Conservation (phyloP, 30 jellyfish, hydroid and myxozoan species). For the Cassiopea andromeda region DNA sequence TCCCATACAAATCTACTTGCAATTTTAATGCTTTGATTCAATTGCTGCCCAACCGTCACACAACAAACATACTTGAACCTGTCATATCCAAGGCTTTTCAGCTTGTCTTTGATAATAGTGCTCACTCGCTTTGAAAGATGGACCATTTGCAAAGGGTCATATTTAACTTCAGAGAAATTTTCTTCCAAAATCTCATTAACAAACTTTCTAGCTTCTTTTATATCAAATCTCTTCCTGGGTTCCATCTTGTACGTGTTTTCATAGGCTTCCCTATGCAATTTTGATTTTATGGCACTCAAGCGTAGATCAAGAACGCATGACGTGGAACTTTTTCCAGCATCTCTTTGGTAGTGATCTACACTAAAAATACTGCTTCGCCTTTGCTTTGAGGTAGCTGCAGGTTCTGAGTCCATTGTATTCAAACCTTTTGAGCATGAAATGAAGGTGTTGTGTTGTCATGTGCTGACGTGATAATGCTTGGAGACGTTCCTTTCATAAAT, state of each 20-base stretch:
- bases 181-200: conserved; percentile 67
- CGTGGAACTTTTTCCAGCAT: conserved; percentile 73
- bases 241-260: conserved; percentile 93
- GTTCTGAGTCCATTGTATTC: conserved; percentile 21
- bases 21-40: conserved; percentile 76
- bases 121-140: conserved; percentile 72
- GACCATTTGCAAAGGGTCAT: conserved; percentile 70
- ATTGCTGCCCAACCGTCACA: conserved; percentile 80
- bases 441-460: background rate
- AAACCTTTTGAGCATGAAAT: background rate
- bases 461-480: conserved; percentile 12
- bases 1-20: conserved; percentile 98
- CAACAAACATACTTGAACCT: conserved; percentile 85
- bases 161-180: conserved; percentile 56
- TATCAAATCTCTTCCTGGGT: conserved; percentile 75
- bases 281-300: background rate
- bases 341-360: conserved; percentile 66
- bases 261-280: conserved; percentile 40
- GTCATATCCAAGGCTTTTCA: conserved; percentile 69
- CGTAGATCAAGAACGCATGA: conserved; percentile 26
- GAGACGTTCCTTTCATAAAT: background rate
- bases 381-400: background rate
- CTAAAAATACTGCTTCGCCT: conserved; percentile 92
- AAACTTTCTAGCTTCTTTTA: conserved; percentile 44
- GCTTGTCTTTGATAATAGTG: conserved; percentile 65